Evolutionary conservation across 1,140 invertebrate species (phyloP).

Genomic region (Bilobella aurantiaca): DNA sequence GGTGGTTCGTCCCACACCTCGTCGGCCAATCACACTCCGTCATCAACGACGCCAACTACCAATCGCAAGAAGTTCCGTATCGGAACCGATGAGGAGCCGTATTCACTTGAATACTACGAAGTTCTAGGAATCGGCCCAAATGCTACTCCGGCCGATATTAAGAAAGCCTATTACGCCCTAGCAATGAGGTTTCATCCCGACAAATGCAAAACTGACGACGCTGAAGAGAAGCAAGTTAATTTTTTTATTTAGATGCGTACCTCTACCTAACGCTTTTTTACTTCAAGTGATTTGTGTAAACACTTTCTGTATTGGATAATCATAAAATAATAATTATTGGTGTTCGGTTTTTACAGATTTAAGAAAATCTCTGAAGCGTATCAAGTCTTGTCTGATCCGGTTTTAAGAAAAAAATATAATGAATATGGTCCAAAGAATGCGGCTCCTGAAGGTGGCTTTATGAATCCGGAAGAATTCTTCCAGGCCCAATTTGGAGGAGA

Average conservation of each 20-base stretch:
- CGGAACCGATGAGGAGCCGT: conserved; percentile 29
- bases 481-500: conserved; percentile 34
- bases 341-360: conserved; percentile 18
- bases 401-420: conserved; percentile 37
- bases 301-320: neutral
- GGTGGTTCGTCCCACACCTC: neutral
- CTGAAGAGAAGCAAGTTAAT: conserved; percentile 26
- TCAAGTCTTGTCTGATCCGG: conserved; percentile 38
- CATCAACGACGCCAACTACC: neutral
- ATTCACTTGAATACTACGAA: conserved; percentile 42
- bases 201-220: conserved; percentile 34
- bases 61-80: conserved; percentile 22
- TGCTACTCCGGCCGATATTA: conserved; percentile 42
- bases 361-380: conserved; percentile 37
- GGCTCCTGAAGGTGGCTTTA: conserved; percentile 33
- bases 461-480: conserved; percentile 34
- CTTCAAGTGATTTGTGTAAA: neutral
- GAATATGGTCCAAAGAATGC: conserved; percentile 32
- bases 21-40: neutral
- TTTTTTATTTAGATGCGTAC: no score
- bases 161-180: conserved; percentile 45
- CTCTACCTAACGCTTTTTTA: no score
- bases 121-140: conserved; percentile 42
- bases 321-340: neutral
- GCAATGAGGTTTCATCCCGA: conserved; percentile 37